A percentile compares a stretch with the other conserved stretches of the same genome.
These are phyloP conservation scores for Aurelia sp. DNA, from an alignment of 30 jellyfish, hydroid and myxozoan genomes.

Conservation along the genomic window DNA sequence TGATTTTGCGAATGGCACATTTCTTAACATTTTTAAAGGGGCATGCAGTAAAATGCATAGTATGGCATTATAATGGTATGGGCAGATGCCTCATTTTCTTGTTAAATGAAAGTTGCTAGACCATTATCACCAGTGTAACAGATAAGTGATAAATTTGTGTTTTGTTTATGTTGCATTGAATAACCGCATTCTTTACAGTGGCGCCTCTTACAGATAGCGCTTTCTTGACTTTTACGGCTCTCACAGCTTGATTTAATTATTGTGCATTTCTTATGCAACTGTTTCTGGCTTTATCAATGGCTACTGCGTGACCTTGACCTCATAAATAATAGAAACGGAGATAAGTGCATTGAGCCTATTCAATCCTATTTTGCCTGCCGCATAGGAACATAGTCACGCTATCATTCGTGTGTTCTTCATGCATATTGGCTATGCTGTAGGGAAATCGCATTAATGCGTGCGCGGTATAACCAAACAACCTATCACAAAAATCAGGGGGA, in stretches of 20 bases:
- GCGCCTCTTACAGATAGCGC: constrained; percentile 37
- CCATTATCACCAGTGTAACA: neutral
- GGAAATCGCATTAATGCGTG: neutral
- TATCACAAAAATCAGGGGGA: no score
- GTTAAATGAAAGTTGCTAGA: neutral
- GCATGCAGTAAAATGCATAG: no score
- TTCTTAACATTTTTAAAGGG: no score
- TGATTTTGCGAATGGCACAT: no score
- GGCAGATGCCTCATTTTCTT: no score
- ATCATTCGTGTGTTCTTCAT: constrained; percentile 15
- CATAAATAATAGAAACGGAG: constrained; percentile 40
- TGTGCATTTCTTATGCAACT: constrained; percentile 50
- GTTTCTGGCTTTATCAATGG: constrained; percentile 72
- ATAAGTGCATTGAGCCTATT: constrained; percentile 32
- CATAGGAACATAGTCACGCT: constrained; percentile 62
- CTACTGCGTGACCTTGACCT: constrained; percentile 64
- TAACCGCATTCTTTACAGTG: constrained; percentile 41
- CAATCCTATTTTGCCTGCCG: constrained; percentile 53
- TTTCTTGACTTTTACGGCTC: constrained; percentile 24
- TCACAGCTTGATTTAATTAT: constrained; percentile 20
- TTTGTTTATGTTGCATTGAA: constrained; percentile 1
- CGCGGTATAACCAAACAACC: no score
- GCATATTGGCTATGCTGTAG: neutral
- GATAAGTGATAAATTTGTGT: constrained; percentile 4
- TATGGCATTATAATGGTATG: no score